Evolutionary conservation across 2,113 vertebrate species (phyloP).

Genomic region (Centropristis striata): DNA sequence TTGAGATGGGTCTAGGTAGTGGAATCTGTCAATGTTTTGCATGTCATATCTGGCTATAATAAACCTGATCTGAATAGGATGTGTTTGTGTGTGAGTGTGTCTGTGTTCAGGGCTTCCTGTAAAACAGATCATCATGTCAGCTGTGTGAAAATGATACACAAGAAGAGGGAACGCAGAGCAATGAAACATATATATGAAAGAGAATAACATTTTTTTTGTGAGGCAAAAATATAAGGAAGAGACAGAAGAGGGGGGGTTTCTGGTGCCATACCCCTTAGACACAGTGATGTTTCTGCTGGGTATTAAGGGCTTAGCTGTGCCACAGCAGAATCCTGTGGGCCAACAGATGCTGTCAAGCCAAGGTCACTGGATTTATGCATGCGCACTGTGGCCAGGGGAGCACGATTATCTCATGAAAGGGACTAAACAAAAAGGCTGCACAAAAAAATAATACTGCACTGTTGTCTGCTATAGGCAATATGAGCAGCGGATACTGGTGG

Average conservation of each 20-base stretch:
- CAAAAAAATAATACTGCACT: background rate
- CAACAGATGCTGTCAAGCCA: constrained; percentile 52
- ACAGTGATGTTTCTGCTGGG: constrained; percentile 49
- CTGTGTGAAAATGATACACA: background rate
- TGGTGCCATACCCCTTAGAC: constrained; percentile 6
- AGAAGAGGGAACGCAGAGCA: background rate
- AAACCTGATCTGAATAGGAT: background rate
- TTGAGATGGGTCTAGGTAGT: background rate
- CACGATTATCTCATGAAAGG: constrained; percentile 38
- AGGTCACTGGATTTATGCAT: constrained; percentile 67
- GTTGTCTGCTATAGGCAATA: background rate
- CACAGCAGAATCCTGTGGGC: constrained; percentile 42
- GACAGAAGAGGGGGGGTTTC: constrained; percentile 4
- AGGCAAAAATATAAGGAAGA: background rate
- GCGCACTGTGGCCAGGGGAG: background rate
- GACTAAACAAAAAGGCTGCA: background rate
- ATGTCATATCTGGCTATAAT: background rate
- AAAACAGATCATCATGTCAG: constrained; percentile 14
- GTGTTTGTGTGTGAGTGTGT: background rate
- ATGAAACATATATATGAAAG: background rate
- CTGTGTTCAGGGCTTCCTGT: no score
- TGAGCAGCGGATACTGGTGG: background rate
- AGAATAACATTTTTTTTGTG: background rate
- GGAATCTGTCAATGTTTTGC: background rate
- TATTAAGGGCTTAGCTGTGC: constrained; percentile 73